Evolutionary conservation across 2,113 vertebrate species (phyloP), one percentile per base, ranked within the genome.

Genomic region (Hemichromis elongatus): DNA sequence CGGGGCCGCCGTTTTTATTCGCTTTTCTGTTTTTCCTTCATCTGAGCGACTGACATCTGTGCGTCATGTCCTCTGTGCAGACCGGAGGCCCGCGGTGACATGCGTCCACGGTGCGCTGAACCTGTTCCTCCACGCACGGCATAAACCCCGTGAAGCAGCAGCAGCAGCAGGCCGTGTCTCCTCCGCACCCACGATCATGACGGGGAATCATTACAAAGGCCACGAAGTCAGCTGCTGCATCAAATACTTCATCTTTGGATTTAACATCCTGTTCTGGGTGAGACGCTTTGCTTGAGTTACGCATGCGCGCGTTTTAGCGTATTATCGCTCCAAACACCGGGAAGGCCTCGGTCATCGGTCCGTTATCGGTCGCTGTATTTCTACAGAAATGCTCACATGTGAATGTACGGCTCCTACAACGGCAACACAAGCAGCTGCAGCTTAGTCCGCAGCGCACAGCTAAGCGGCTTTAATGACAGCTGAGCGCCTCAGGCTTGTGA

Each of bases 171-270:
- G 93, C 93, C 93, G 93, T 40, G 68, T 35, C 63, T 81, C 61
- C 37, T 68, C 26, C 53, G 1, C 57, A 2, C 55, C 2, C 13
- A 19, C 92, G 93, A 97, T 96, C 95, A 99, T 99, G 98, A 97
- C 98, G 92, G 98, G 98, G 91, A 98, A 98, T 95, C 97, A 98
- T 24, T 99, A 97, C 96, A 98, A 98, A 93, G 98, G 97, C 89
- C 97, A 98, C 78, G 98, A 99, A 96, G 98, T 99, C 97, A 99
- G 98, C 96, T 99, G 98, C 97, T 99, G 98, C 96, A 99, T 99
- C 96, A 99, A 99, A 89, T 99, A 99, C 90, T 99, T 98, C 92
- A 98, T 99, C 79, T 99, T 99, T 28, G 98, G 98, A 92, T 99
- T 99, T 97, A 99, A 99, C 95, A 98, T 99, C 94, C 97, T 92